Base-by-base conservation (phyloP, 2,797 vertebrate genomes). In the Pangasius djambal region DNA sequence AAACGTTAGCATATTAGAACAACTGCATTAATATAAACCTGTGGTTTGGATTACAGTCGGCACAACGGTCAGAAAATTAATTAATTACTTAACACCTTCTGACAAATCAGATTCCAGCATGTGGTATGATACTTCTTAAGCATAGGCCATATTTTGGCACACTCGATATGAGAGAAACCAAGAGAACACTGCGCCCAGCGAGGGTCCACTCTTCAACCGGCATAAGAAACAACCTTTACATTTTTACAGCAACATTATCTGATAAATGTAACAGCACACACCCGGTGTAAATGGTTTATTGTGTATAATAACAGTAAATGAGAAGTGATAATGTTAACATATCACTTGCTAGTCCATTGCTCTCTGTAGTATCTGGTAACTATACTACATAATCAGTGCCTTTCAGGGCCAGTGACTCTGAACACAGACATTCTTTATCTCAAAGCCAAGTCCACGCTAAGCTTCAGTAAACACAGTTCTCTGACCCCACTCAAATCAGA, bases 331-430 rank as follows among this genome's bases (percentile, higher is more conserved):
- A 63, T 78, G 34, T 44, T 65, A 50, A 63, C 69, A n/a, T 78
- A 40, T 85, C 83, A 57, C 50, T 63, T 3, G 6, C 12, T 67
- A 9, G 3, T 57, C 67, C n/a, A 44, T 57, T 81, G 88, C 83
- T 25, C 75, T 81, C 10, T 44, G 6, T 25, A 48, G 28, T 65
- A 40, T 40, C 81, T 84, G 69, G 40, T 40, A 81, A 78, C n/a
- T 87, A 25, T 72, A 79, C n/a, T 10, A 70, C n/a, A 75, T 89
- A 89, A 83, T 74, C 55, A 86, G 77, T 22, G 40, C 16, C 40
- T 61, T 86, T 86, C 69, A 75, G 20, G 25, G 85, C 37, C 50
- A 52, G 44, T 67, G 75, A 55, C 77, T 67, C 34, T 13, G 37
- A 75, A 86, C 85, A 83, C 65, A 86, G 31, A 86, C 31, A 7